phyloP scores from a whole-genome alignment of 2,113 vertebrate genomes.

The Gambusia affinis region DNA sequence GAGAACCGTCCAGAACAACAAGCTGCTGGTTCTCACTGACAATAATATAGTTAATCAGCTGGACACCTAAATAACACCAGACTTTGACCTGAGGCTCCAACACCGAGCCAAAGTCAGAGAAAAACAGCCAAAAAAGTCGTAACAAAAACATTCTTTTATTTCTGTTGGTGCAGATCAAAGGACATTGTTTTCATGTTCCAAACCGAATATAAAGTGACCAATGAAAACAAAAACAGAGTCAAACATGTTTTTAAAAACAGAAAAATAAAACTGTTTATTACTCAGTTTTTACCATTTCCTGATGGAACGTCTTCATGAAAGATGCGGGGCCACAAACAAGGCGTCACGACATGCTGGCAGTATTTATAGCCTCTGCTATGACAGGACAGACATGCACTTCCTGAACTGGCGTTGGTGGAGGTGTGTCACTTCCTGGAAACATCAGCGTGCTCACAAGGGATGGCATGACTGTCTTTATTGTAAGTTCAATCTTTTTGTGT shows the following conservation, averaged over 20 bases:
- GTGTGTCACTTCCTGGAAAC: constrained; percentile 39
- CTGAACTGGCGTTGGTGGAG: constrained; percentile 56
- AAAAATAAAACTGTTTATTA: constrained; percentile 38
- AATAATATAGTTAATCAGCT: no score
- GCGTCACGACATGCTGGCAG: neutral
- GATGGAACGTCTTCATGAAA: constrained; percentile 11
- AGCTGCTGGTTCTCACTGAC: neutral
- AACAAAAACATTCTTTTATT: neutral
- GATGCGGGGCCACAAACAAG: constrained; percentile 23
- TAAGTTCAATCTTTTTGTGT: neutral
- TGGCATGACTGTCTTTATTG: neutral
- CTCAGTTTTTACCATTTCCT: constrained; percentile 39
- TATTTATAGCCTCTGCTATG: constrained; percentile 70
- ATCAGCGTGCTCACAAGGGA: constrained; percentile 29
- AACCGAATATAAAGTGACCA: constrained; percentile 31
- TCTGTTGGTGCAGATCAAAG: constrained; percentile 24
- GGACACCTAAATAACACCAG: constrained; percentile 36
- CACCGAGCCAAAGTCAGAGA: neutral
- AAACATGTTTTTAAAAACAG: constrained; percentile 40
- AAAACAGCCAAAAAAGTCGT: neutral
- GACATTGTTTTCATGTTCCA: constrained; percentile 21
- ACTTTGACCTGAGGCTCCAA: neutral
- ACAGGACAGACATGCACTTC: constrained; percentile 58
- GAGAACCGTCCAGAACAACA: neutral
- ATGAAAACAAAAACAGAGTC: constrained; percentile 3